Evolutionary conservation across 2,797 vertebrate species (phyloP).

Genomic region (Schizothorax lantsangensis): DNA sequence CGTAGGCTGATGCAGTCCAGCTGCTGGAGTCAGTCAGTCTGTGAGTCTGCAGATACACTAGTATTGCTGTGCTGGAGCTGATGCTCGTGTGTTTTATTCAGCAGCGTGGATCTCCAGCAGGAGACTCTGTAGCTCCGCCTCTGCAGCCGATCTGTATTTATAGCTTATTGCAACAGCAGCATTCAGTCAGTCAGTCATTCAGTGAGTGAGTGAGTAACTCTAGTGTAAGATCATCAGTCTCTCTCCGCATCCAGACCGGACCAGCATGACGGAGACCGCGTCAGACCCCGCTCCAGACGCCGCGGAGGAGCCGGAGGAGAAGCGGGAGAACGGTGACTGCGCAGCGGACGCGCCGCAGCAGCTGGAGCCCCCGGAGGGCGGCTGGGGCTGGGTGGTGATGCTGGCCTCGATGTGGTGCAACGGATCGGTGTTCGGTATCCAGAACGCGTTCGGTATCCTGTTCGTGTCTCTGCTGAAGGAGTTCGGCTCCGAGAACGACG

Average conservation of each 20-base stretch:
- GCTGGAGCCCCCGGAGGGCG: conserved; percentile 88
- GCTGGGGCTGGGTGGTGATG: conserved; percentile 98
- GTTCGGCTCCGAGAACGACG: conserved; percentile 80
- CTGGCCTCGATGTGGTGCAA: conserved; percentile 98
- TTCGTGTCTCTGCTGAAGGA: conserved; percentile 85
- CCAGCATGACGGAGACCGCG: conserved; percentile 31
- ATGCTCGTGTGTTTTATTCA: not conserved
- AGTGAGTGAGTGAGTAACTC: not conserved
- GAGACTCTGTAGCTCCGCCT: not conserved
- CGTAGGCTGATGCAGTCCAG: not conserved
- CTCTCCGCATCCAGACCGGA: conserved; percentile 59
- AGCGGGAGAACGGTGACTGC: conserved; percentile 52
- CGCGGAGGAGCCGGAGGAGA: conserved; percentile 43
- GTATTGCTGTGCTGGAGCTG: not conserved
- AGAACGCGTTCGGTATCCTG: conserved; percentile 93
- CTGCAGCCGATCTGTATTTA: conserved; percentile 10
- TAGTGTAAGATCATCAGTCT: not conserved
- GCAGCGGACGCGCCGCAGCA: conserved; percentile 35
- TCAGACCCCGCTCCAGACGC: not conserved
- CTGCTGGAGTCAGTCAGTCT: not conserved
- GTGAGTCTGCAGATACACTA: not conserved
- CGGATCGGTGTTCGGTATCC: conserved; percentile 95
- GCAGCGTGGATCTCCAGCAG: not conserved
- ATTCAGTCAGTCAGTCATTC: not conserved
- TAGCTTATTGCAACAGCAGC: not conserved